Evolutionary conservation across 2,797 vertebrate genomes (phyloP).

Genomic region (Odontamblyopus lacepedii): DNA sequence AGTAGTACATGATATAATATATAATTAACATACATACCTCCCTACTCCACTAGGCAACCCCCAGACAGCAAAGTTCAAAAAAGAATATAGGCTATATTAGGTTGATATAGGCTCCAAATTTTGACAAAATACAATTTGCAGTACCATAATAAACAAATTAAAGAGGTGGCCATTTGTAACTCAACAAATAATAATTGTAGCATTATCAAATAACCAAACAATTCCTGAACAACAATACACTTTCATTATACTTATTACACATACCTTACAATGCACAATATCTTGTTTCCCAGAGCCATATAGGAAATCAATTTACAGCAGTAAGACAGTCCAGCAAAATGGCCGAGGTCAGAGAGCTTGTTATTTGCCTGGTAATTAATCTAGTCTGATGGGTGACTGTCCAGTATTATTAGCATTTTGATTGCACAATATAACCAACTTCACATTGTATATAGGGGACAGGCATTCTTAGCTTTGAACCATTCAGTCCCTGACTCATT

Average conservation of each 20-base stretch:
- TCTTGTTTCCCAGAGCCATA: neutral
- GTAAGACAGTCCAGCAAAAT: neutral
- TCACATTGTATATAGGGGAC: neutral
- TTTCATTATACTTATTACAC: neutral
- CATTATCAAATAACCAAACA: neutral
- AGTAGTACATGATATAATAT: too few species aligned
- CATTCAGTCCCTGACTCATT: constrained; percentile 31
- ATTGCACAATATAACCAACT: neutral
- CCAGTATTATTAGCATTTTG: constrained; percentile 1
- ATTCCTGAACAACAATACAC: neutral
- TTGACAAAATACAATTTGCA: neutral
- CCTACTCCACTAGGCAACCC: neutral
- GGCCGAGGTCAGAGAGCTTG: neutral
- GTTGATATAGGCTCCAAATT: too few species aligned
- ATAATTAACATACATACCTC: neutral
- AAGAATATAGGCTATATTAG: too few species aligned
- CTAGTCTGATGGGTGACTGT: neutral
- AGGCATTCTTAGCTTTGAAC: neutral
- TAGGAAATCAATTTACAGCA: neutral
- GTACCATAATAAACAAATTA: neutral
- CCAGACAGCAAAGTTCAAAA: too few species aligned
- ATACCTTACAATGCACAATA: neutral
- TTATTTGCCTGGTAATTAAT: neutral
- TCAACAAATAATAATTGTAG: neutral
- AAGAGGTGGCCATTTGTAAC: neutral